Evolutionary conservation across 2,888 invertebrate genomes (phyloP).

Genomic region (Salpingus planirostris): DNA sequence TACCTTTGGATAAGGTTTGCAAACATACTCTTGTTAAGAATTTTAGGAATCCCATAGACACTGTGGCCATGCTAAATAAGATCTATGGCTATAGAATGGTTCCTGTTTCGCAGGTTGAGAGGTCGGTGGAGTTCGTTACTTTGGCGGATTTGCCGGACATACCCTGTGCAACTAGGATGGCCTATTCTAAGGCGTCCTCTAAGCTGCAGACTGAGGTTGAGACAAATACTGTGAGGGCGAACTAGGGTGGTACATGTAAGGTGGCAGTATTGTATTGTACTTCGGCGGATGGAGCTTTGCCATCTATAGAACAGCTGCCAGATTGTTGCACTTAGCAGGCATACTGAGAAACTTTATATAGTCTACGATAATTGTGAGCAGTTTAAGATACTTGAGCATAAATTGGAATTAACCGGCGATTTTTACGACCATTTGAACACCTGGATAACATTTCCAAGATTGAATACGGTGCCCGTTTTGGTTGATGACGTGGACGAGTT

Average conservation of each 20-base stretch:
- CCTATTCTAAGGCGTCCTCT: slow-evolving; percentile 3
- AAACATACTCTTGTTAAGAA: slow-evolving; percentile 4
- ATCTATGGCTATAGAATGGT: slow-evolving; percentile 3
- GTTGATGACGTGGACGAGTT: slow-evolving; percentile 3
- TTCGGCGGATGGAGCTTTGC: background rate
- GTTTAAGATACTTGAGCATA: background rate
- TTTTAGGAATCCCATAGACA: slow-evolving; percentile 7
- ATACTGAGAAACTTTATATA: slow-evolving; percentile 2
- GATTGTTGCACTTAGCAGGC: slow-evolving; percentile 4
- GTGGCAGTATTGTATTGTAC: slow-evolving; percentile 3
- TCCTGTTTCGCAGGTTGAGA: background rate
- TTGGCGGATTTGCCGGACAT: background rate
- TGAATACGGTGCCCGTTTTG: background rate
- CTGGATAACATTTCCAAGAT: slow-evolving; percentile 7
- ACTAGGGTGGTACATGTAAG: slow-evolving; percentile 6
- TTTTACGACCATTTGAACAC: slow-evolving; percentile 7
- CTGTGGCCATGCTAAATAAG: slow-evolving; percentile 5
- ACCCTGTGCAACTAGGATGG: slow-evolving; percentile 1
- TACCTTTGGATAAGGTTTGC: slow-evolving; percentile 2
- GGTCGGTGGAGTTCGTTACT: background rate
- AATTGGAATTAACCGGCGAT: background rate
- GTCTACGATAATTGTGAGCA: background rate
- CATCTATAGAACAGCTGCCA: slow-evolving; percentile 1
- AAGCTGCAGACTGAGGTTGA: slow-evolving; percentile 2
- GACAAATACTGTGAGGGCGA: slow-evolving; percentile 4